Evolutionary conservation across 2,888 invertebrate genomes (phyloP).

Genomic region (Ctenicera cuprea): DNA sequence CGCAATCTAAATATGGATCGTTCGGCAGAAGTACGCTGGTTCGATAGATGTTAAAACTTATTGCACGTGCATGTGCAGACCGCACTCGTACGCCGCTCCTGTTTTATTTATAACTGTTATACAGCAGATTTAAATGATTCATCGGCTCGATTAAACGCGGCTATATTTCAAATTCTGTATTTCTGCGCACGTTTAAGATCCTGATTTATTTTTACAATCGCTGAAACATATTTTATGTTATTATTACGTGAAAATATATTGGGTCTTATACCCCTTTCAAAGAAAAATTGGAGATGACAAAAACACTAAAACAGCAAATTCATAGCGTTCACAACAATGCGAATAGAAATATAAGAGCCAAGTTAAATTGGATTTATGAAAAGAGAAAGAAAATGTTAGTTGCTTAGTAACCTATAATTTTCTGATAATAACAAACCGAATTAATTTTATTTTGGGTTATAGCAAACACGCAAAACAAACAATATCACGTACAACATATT

Average conservation of each 20-base stretch:
- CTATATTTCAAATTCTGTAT: slow-evolving; percentile 61
- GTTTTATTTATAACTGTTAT: slow-evolving; percentile 61
- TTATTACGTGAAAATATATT: slow-evolving; percentile 40
- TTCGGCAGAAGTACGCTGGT: slow-evolving; percentile 39
- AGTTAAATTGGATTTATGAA: too few species aligned
- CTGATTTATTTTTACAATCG: slow-evolving; percentile 62
- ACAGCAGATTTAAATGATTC: slow-evolving; percentile 64
- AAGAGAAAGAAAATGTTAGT: too few species aligned
- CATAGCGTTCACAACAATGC: not conserved
- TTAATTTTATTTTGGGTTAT: too few species aligned
- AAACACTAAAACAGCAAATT: slow-evolving; percentile 13
- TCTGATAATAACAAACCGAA: too few species aligned
- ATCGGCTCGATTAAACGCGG: slow-evolving; percentile 63
- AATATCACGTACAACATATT: too few species aligned
- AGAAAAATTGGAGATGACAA: slow-evolving; percentile 14
- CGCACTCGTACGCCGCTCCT: slow-evolving; percentile 45
- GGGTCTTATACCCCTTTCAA: not conserved
- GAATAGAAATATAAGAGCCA: too few species aligned
- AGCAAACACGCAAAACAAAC: too few species aligned
- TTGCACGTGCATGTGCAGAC: slow-evolving; percentile 54
- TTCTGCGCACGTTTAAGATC: slow-evolving; percentile 60
- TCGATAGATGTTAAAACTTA: slow-evolving; percentile 53
- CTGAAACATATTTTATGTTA: slow-evolving; percentile 52
- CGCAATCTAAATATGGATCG: slow-evolving; percentile 57
- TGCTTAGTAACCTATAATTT: too few species aligned